These are phyloP conservation scores for Tragelaphus scriptus DNA, from an alignment of 2,113 vertebrate genomes.

Conservation along the genomic window DNA sequence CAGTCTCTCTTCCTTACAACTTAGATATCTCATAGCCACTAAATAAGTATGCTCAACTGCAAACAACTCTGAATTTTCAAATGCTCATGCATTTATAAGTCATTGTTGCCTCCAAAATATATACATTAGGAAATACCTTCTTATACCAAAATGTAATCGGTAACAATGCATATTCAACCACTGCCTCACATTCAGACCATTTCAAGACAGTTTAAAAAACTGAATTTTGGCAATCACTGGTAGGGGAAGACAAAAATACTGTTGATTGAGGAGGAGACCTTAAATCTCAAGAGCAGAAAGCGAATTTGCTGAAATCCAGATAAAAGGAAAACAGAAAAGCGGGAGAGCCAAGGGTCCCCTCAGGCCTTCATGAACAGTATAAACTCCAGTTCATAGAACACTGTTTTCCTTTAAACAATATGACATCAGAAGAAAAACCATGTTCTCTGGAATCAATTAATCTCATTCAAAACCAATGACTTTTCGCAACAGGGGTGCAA, in stretches of 20 bases:
- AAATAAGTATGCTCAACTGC: neutral
- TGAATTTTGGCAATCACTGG: neutral
- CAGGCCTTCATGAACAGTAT: neutral
- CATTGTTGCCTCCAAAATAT: neutral
- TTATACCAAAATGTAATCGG: neutral
- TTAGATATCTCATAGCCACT: conserved; percentile 31
- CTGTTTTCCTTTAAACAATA: neutral
- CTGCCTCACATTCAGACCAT: neutral
- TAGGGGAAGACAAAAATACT: neutral
- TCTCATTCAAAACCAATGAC: neutral
- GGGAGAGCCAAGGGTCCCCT: neutral
- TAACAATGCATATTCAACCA: neutral
- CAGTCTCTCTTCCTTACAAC: conserved; percentile 14
- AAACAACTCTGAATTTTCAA: neutral
- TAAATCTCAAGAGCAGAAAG: neutral
- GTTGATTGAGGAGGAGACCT: neutral
- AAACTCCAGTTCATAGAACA: neutral
- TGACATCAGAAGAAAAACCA: neutral
- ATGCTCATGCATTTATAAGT: neutral
- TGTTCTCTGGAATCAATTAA: neutral
- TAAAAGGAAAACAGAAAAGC: neutral
- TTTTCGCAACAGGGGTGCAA: neutral
- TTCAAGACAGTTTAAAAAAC: conserved; percentile 16
- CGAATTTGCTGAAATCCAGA: neutral
- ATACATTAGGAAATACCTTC: neutral